Base-by-base conservation (phyloP, 2,888 invertebrate species). In the Heteromyza rotundicornis region DNA sequence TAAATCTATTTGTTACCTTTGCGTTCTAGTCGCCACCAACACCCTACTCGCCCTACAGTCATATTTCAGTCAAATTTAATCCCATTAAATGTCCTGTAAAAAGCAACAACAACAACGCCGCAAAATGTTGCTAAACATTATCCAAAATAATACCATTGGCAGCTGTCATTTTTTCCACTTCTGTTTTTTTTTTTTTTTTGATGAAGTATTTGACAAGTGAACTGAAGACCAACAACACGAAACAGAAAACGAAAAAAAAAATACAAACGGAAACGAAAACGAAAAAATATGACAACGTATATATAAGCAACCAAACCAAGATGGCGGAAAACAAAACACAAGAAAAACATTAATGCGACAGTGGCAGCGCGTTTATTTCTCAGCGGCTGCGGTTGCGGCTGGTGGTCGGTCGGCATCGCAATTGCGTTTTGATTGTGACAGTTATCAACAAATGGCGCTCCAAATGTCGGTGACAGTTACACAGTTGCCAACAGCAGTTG, bases 101-200 rank as follows among this genome's bases (percentile, higher is more conserved):
- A 5, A 32, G 32, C n/a, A n/a, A n/a, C n/a, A n/a, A n/a, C n/a
- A n/a, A n/a, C n/a, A n/a, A n/a, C n/a, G n/a, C n/a, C 32, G 32
- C 40, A 14, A 40, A 40, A 7, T 40, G 40, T 40, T 40, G 40
- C 40, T 10, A 20, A 47, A 47, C 47, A 47, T 47, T 19, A 20
- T 12, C 19, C 47, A 47, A 20, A 69, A 70, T 73, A 73, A 74
- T 76, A 74, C 70, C 74, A 74, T 75, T 74, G 76, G 69, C 76
- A 74, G 73, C 74, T 74, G 74, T 74, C 76, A 76, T 73, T 71
- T 70, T 66, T 70, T n/a, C n/a, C n/a, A n/a, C n/a, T n/a, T n/a
- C n/a, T n/a, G n/a, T n/a, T n/a, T n/a, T n/a, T n/a, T n/a, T n/a
- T n/a, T n/a, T n/a, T n/a, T n/a, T n/a, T n/a, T n/a, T n/a, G n/a